Conservation (phyloP, 2,888 invertebrate genomes). For the Phalera bucephala region DNA sequence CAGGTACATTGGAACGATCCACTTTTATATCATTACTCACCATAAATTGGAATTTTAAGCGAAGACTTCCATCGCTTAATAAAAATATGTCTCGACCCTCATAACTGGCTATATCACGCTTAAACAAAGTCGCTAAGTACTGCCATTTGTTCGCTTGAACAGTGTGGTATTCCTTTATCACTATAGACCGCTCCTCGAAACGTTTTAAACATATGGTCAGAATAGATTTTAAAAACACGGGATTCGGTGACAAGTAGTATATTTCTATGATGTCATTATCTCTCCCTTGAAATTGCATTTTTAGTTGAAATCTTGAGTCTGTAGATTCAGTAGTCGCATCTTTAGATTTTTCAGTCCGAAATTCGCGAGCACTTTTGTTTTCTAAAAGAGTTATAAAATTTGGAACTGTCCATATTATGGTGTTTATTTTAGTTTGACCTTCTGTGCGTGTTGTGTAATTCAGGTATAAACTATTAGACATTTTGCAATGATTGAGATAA, state of each 20-base stretch:
- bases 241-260: conserved; percentile 62
- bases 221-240: conserved; percentile 67
- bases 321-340: conserved; percentile 37
- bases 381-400: conserved; percentile 61
- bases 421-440: conserved; percentile 69
- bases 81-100: conserved; percentile 61
- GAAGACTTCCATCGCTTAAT: conserved; percentile 64
- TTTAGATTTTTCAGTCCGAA: conserved; percentile 60
- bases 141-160: conserved; percentile 75
- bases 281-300: conserved; percentile 69
- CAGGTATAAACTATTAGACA: conserved; percentile 38
- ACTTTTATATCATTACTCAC: conserved; percentile 70
- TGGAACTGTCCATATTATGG: conserved; percentile 69
- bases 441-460: conserved; percentile 66
- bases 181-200: conserved; percentile 70
- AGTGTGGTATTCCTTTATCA: conserved; percentile 69
- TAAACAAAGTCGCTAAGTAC: conserved; percentile 67
- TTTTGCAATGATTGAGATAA: conserved; percentile 17
- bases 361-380: conserved; percentile 58
- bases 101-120: conserved; percentile 59
- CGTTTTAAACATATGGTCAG: conserved; percentile 66
- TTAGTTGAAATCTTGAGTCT: conserved; percentile 61
- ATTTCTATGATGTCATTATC: conserved; percentile 72
- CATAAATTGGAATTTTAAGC: conserved; percentile 70
- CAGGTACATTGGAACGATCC: conserved; percentile 51